phyloP scores from a whole-genome alignment of 2,797 vertebrate species.

The Sebastes kiyomatsui region DNA sequence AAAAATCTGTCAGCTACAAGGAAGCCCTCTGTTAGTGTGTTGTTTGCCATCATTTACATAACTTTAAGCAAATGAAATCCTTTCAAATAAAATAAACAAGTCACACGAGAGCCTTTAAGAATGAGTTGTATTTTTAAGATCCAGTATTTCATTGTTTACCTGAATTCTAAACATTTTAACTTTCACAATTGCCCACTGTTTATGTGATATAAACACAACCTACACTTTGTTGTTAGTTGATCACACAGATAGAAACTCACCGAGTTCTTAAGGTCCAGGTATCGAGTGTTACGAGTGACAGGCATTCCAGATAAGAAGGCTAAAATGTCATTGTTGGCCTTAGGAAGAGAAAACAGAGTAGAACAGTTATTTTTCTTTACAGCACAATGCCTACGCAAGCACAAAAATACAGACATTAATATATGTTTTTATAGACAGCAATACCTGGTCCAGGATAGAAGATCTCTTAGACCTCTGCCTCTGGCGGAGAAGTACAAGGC shows the following conservation, averaged over 20 bases:
- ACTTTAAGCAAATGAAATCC: neutral
- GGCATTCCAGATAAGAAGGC: conserved; percentile 99
- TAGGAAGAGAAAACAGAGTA: conserved; percentile 40
- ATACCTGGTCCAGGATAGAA: conserved; percentile 94
- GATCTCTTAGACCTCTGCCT: conserved; percentile 94
- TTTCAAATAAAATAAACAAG: neutral
- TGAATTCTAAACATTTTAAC: neutral
- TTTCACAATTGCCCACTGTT: neutral
- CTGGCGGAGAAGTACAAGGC: conserved; percentile 95
- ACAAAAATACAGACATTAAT: neutral
- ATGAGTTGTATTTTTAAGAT: neutral
- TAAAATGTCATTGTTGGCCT: conserved; percentile 99
- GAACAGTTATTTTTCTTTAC: neutral
- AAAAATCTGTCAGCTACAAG: neutral
- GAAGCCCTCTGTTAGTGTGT: neutral
- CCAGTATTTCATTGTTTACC: neutral
- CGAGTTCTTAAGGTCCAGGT: conserved; percentile 96
- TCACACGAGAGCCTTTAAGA: neutral
- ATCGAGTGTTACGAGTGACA: conserved; percentile 96
- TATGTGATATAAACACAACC: neutral
- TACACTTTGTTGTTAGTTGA: neutral
- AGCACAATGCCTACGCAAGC: neutral
- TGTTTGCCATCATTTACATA: neutral
- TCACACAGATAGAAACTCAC: conserved; percentile 80
- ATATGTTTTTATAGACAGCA: neutral